Evolutionary conservation across 2,888 invertebrate species (phyloP), one percentile per base, ranked within the genome.

Genomic region (Corbicula japonica): DNA sequence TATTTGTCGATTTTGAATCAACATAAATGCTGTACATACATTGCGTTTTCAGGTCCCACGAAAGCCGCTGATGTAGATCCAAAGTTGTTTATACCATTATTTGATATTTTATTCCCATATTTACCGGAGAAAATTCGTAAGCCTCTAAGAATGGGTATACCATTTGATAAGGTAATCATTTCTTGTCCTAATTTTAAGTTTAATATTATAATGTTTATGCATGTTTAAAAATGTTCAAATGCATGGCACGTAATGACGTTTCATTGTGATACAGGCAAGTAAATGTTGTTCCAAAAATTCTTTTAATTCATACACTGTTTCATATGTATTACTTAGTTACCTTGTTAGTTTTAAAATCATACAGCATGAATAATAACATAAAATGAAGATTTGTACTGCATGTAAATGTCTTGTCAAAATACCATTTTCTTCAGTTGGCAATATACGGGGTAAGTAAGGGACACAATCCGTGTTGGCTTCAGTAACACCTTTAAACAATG

Each of bases 101-200:
- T 87, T 72, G 86, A 87, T 56, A 80, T 84, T 23, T 5, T 84
- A 18, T 84, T 77, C 41, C 86, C 85, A 26, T 86, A 58, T 56
- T 74, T 87, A 8, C 87, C 87, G 0, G 83, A 80, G 54, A 85
- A 76, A 65, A 76, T 83, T 21, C 52, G 62, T 1, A 85, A 84
- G 48, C 83, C 84, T 18, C 69, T 86, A 21, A 56, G 86, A 38
- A 85, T 83, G 76, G 88, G 88, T 2, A 78, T 85, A 4, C 21
- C 54, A 23, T 84, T 80, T 71, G 77, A 83, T 30, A 18, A 75
- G 72, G 87, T 87, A 68, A 58, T 77, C 35, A 52, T 38, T 38
- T 8, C 28, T 44, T 41, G 1, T 6, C 12, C 23, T 50, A 41
- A 38, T 4, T 48, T 1, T 4, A 26, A n/a, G 15, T 6, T 15